Base-by-base conservation (phyloP, 1,140 invertebrate genomes). In the Cheumatopsyche charites region DNA sequence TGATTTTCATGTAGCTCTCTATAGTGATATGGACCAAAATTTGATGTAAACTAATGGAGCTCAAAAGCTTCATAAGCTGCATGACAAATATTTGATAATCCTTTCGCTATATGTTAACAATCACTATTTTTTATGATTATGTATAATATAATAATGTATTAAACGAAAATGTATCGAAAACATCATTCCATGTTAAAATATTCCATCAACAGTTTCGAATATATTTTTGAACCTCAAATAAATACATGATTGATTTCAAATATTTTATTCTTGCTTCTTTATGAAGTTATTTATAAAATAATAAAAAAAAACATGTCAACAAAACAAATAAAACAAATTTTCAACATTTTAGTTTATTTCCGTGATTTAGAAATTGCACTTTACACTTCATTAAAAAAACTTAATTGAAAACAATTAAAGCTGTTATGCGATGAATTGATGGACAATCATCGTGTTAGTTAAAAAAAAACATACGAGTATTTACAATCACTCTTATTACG, bases 371-470 rank as follows among this genome's bases (percentile, higher is more conserved):
- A 68, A 68, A 68, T 73, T 73, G 65, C 65, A 68, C 71, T 49
- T 26, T 25, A 67, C 21, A 19, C 23, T 13, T 55, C 1, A 29
- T 43, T 61, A 58, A 61, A 41, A 45, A 43, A 36, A 49, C 15
- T 15, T 70, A 62, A 42, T 71, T 23, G 29, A 21, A 43, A 70
- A 73, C 67, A 73, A 63, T 73, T 73, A 73, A 73, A 73, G 72
- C 72, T 69, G 72, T 73, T 73, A 73, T 12, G 17, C 21, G 55
- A 58, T 26, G 55, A 49, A 70, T 52, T 65, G 25, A 61, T 52
- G 52, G 21, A 49, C 36, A 62, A 43, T 25, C 41, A 26, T 11
- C 49, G 17, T 68, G 47, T 68, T 55, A 41, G 49, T 55, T 43
- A 47, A 47, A 47, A 6, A 42, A 52, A 25, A 58, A 58, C 21